Evolutionary conservation across 2,888 invertebrate species (phyloP).

Genomic region (Serrognathus titanus): DNA sequence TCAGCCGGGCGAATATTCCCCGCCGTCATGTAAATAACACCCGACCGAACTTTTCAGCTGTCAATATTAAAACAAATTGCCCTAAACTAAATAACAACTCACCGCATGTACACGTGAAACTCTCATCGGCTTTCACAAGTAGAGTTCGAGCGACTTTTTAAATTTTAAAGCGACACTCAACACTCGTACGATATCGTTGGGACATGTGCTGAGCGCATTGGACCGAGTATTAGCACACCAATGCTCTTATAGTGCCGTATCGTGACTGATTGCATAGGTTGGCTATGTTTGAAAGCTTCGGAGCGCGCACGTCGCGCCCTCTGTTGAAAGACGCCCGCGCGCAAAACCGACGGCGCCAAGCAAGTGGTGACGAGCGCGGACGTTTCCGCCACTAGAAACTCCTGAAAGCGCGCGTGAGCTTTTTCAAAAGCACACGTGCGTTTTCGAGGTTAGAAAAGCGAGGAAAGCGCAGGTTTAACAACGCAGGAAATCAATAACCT

Average conservation of each 20-base stretch:
- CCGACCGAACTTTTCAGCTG: too few species aligned
- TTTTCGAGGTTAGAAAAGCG: background rate
- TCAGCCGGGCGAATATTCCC: too few species aligned
- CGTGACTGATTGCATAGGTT: conserved; percentile 13
- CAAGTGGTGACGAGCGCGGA: background rate
- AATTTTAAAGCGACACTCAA: too few species aligned
- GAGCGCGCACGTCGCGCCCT: conserved; percentile 11
- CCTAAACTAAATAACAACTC: too few species aligned
- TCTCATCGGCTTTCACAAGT: too few species aligned
- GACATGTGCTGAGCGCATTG: conserved; percentile 16
- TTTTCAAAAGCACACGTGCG: conserved; percentile 14
- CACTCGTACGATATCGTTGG: background rate
- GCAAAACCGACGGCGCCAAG: conserved; percentile 1
- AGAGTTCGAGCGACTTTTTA: too few species aligned
- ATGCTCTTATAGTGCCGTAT: conserved; percentile 14
- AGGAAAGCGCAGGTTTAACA: background rate
- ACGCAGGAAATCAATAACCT: background rate
- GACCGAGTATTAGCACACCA: conserved; percentile 16
- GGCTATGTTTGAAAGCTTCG: conserved; percentile 10
- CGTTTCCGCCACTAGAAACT: background rate
- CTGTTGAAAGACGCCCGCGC: conserved; percentile 9
- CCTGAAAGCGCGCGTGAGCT: conserved; percentile 3
- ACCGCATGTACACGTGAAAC: too few species aligned
- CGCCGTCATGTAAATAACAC: too few species aligned
- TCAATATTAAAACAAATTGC: too few species aligned